Evolutionary conservation across 1,140 invertebrate genomes (phyloP).

Genomic region (Papilio aristodemus): DNA sequence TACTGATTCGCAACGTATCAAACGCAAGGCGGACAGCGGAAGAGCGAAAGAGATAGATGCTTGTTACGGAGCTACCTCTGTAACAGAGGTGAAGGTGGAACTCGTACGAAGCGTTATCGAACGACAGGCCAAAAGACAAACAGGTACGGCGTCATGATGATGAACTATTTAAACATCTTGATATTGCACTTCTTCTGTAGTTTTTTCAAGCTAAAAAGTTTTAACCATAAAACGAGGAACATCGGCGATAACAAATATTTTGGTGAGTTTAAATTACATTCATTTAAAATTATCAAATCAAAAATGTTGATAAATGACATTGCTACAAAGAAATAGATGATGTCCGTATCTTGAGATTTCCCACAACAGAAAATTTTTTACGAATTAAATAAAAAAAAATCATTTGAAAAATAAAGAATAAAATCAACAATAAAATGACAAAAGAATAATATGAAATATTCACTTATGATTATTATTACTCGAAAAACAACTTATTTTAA

Average conservation of each 20-base stretch:
- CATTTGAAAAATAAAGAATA: neutral
- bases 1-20: neutral
- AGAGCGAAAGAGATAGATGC: constrained; percentile 44
- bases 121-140: constrained; percentile 37
- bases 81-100: constrained; percentile 59
- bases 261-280: neutral
- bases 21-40: neutral
- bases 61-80: constrained; percentile 29
- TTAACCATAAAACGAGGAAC: neutral
- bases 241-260: neutral
- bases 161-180: neutral
- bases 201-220: neutral
- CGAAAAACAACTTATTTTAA: constrained; percentile 26
- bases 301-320: constrained; percentile 5
- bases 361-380: neutral
- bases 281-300: neutral
- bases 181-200: neutral
- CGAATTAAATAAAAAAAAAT: neutral
- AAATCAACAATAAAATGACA: neutral
- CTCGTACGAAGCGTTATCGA: constrained; percentile 46
- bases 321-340: neutral
- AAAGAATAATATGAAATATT: neutral
- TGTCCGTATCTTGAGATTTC: neutral
- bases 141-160: neutral
- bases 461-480: neutral